Evolutionary conservation across 1,140 invertebrate genomes (phyloP).

Genomic region (Dinoponera quadriceps): DNA sequence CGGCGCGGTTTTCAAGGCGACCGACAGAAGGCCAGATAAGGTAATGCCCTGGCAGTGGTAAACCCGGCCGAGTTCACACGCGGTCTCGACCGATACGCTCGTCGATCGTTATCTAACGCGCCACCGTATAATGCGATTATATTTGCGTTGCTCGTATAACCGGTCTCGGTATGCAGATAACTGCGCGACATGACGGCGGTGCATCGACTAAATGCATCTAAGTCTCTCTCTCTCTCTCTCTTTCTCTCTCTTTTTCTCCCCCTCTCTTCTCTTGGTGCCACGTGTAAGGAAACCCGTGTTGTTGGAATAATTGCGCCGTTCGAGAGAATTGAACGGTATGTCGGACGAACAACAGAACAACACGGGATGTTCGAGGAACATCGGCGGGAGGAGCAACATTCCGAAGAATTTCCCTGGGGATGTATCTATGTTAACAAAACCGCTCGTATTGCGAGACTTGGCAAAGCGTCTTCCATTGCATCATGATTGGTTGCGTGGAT

Average conservation of each 20-base stretch:
- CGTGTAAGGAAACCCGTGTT: slow-evolving; percentile 7
- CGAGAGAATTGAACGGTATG: slow-evolving; percentile 2
- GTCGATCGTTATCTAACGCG: slow-evolving; percentile 70
- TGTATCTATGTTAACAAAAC: neutral
- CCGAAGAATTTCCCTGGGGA: neutral
- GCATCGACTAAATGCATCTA: slow-evolving; percentile 19
- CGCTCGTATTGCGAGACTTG: too few species aligned
- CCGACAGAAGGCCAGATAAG: slow-evolving; percentile 72
- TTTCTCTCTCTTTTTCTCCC: slow-evolving; percentile 14
- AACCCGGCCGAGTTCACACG: slow-evolving; percentile 70
- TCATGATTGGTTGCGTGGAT: neutral
- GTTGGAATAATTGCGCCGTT: slow-evolving; percentile 27
- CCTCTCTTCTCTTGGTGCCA: slow-evolving; percentile 7
- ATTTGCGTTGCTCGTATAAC: slow-evolving; percentile 71
- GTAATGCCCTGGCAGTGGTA: slow-evolving; percentile 67
- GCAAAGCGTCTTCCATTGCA: too few species aligned
- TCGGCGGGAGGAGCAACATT: neutral
- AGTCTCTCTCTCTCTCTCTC: slow-evolving; percentile 27
- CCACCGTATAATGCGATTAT: slow-evolving; percentile 74
- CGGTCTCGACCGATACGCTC: slow-evolving; percentile 67
- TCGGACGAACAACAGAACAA: neutral
- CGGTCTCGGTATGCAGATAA: slow-evolving; percentile 64
- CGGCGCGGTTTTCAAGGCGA: slow-evolving; percentile 69
- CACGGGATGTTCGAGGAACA: neutral
- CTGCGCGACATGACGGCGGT: slow-evolving; percentile 50